Percentiles rank a stretch among this genome's conserved stretches.
These are phyloP conservation scores for Leptobrachium leishanense DNA, from an alignment of 2,113 vertebrate species.

Conservation along the genomic window DNA sequence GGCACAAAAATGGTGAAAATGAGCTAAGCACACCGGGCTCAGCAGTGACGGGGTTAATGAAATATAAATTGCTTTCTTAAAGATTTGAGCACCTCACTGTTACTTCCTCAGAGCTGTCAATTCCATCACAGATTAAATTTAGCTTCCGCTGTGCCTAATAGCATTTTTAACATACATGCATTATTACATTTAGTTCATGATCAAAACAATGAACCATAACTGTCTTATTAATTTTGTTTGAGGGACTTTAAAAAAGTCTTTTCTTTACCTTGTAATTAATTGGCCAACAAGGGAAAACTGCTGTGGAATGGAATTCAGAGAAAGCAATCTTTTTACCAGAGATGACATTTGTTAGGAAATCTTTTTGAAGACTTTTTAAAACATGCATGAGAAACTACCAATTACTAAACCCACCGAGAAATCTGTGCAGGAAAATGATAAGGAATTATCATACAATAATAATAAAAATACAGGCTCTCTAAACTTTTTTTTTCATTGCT, in stretches of 20 bases:
- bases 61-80: too few species aligned
- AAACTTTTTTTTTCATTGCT: conserved; percentile 46
- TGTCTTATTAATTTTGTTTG: conserved; percentile 43
- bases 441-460: conserved; percentile 68
- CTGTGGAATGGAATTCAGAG: conserved; percentile 74
- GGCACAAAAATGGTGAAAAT: too few species aligned
- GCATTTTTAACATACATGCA: conserved; percentile 48
- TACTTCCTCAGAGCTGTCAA: background rate
- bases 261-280: conserved; percentile 78
- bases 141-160: conserved; percentile 11
- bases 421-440: conserved; percentile 55
- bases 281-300: conserved; percentile 88
- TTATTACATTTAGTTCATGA: conserved; percentile 50
- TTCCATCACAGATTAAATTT: background rate
- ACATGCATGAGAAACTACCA: conserved; percentile 75
- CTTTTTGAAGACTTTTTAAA: conserved; percentile 71
- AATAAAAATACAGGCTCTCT: conserved; percentile 63
- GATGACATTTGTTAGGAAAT: conserved; percentile 69
- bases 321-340: conserved; percentile 69
- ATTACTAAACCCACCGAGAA: conserved; percentile 64
- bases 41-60: too few species aligned
- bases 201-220: conserved; percentile 58
- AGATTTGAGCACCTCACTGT: too few species aligned
- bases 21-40: too few species aligned
- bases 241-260: conserved; percentile 61